Base-by-base conservation (phyloP, 1,140 invertebrate genomes). In the Cotesia typhae region DNA sequence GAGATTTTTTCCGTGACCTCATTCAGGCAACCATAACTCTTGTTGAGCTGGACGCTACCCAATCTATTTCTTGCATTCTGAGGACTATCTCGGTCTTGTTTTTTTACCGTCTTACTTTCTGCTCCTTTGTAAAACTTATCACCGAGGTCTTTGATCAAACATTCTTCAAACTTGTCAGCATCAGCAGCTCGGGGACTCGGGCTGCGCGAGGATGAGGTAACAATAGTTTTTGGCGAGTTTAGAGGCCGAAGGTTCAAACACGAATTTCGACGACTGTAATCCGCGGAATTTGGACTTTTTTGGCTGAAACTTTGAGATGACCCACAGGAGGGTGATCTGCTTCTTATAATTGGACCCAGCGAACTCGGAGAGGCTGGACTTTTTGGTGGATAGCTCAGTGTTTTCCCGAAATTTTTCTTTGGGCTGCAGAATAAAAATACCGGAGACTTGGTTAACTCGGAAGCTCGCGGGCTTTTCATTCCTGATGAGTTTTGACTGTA, bases 11-110 rank as follows among this genome's bases (percentile, higher is more conserved):
- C 63, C 0, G 61, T 57, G 5, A 72, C 55, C 10, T 85, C 78
- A 36, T 79, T 79, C 10, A 84, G 60, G 37, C 80, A 84, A 3
- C 82, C 80, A 17, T 85, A 82, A 69, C 84, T 86, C 51, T 79
- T 81, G 65, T 83, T 82, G 0, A 84, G 77, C 7, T 82, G 75
- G 2, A 71, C 20, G 64, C 77, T 73, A 1, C 67, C 69, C 17
- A 73, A 74, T 59, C 78, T 80, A 2, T 71, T 37, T 38, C 53
- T 80, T 7, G 6, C 57, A 70, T 6, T 73, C 59, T 59, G 71
- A n/a, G 68, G 53, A 68, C 70, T 75, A 0, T 79, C 74, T 10
- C 37, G 36, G 20, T 71, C 74, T 17, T 69, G 59, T 51, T 41
- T 74, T 59, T 47, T 72, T 64, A 61, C 70, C 59, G 47, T 3